Evolutionary conservation across 2,888 invertebrate genomes (phyloP).

Genomic region (Athripsodes cinereus): DNA sequence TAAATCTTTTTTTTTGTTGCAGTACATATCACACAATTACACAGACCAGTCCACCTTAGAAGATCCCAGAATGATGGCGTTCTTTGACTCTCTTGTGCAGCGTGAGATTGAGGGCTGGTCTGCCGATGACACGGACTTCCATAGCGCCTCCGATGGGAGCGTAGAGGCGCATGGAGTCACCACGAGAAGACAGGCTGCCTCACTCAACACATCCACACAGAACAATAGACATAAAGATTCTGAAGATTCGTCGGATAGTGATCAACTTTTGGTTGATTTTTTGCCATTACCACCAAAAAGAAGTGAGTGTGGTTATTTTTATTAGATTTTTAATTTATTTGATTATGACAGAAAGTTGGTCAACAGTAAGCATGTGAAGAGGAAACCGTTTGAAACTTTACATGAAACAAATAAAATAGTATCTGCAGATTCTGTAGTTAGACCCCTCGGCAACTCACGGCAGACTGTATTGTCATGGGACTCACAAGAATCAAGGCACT

Average conservation of each 20-base stretch:
- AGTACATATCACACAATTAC: constrained; percentile 83
- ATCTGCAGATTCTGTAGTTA: too few species aligned
- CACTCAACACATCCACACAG: background rate
- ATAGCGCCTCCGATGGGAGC: constrained; percentile 31
- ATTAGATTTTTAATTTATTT: background rate
- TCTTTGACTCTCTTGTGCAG: constrained; percentile 90
- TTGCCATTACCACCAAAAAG: constrained; percentile 40
- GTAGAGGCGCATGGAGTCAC: constrained; percentile 33
- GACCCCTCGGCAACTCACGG: too few species aligned
- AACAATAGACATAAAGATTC: constrained; percentile 32
- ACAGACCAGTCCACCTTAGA: constrained; percentile 82
- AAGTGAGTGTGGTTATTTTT: constrained; percentile 30
- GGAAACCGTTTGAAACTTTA: too few species aligned
- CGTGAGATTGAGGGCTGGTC: constrained; percentile 80
- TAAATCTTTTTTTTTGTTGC: too few species aligned
- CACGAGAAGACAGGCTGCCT: constrained; percentile 27
- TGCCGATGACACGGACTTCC: constrained; percentile 50
- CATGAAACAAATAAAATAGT: too few species aligned
- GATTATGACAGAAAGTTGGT: too few species aligned
- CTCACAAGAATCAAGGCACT: too few species aligned
- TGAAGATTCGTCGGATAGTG: constrained; percentile 37
- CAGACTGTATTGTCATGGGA: too few species aligned
- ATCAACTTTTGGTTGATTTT: constrained; percentile 39
- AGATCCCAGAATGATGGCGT: constrained; percentile 94
- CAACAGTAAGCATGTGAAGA: too few species aligned